Conservation (phyloP, 1,140 invertebrate genomes). For the Drosophila orena region DNA sequence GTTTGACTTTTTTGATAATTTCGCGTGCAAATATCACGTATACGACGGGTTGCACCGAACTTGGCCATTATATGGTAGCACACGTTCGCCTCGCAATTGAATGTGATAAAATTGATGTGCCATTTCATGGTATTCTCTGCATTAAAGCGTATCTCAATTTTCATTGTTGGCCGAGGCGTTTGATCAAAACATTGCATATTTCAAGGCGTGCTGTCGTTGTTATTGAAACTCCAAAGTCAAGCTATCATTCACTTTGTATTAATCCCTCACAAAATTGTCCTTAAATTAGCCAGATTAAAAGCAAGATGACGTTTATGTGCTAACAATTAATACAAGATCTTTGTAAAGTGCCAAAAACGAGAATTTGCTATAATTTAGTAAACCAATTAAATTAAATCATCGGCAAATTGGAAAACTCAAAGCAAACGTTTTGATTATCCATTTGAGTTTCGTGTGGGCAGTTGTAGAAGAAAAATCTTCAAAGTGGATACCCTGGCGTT, state of each 20-base stretch:
- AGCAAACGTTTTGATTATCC: conserved; percentile 28
- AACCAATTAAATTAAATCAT: not conserved
- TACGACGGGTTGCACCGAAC: conserved; percentile 45
- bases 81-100: conserved; percentile 59
- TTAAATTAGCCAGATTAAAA: conserved; percentile 2
- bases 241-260: not conserved
- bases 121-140: conserved; percentile 5
- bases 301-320: conserved; percentile 57
- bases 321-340: conserved; percentile 2
- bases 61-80: conserved; percentile 63
- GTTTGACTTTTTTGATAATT: conserved; percentile 65
- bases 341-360: conserved; percentile 37
- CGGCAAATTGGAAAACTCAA: conserved; percentile 22
- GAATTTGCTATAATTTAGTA: not conserved
- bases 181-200: not conserved
- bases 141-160: conserved; percentile 8
- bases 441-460: conserved; percentile 51
- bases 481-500: conserved; percentile 87
- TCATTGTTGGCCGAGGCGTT: not conserved
- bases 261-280: not conserved
- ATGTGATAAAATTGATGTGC: conserved; percentile 65
- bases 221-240: conserved; percentile 6
- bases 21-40: conserved; percentile 79
- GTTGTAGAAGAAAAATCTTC: conserved; percentile 62
- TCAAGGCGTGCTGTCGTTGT: conserved; percentile 13